Evolutionary conservation across 2,888 invertebrate species (phyloP).

Genomic region (Eristalis intricaria): DNA sequence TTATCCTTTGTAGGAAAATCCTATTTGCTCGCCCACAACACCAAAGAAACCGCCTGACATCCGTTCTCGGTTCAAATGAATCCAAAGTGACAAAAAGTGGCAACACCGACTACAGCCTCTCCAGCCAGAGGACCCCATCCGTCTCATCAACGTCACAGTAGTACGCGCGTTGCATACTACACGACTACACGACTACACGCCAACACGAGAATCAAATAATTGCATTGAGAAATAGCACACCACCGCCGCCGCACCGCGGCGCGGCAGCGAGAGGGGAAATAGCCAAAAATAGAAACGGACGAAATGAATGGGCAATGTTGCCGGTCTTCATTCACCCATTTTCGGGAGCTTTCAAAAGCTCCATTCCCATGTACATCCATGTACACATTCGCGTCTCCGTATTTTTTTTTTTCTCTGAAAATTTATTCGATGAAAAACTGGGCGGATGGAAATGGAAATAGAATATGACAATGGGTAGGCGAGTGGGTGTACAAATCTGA

Average conservation of each 20-base stretch:
- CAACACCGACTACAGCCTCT: neutral
- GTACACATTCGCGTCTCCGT: too few species aligned
- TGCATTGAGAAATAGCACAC: constrained; percentile 54
- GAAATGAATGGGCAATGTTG: constrained; percentile 49
- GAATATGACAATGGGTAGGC: neutral
- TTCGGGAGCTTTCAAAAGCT: constrained; percentile 17
- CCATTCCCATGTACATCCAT: neutral
- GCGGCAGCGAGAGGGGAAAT: neutral
- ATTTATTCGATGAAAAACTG: constrained; percentile 51
- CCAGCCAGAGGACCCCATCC: constrained; percentile 9
- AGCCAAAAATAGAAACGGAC: constrained; percentile 32
- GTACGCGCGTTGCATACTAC: constrained; percentile 63
- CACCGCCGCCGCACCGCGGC: neutral
- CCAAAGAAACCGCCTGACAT: neutral
- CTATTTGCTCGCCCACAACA: neutral
- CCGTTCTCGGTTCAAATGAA: neutral
- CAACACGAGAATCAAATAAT: constrained; percentile 20
- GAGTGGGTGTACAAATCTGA: constrained; percentile 60
- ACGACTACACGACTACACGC: constrained; percentile 44
- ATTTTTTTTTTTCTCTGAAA: neutral
- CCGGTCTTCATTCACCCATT: constrained; percentile 59
- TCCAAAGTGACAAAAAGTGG: constrained; percentile 2
- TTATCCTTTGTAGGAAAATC: too few species aligned
- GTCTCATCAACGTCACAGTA: constrained; percentile 52
- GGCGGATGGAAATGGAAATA: constrained; percentile 18